phyloP scores from a whole-genome alignment of 2,797 vertebrate genomes.

The Buphagus erythrorhynchus region DNA sequence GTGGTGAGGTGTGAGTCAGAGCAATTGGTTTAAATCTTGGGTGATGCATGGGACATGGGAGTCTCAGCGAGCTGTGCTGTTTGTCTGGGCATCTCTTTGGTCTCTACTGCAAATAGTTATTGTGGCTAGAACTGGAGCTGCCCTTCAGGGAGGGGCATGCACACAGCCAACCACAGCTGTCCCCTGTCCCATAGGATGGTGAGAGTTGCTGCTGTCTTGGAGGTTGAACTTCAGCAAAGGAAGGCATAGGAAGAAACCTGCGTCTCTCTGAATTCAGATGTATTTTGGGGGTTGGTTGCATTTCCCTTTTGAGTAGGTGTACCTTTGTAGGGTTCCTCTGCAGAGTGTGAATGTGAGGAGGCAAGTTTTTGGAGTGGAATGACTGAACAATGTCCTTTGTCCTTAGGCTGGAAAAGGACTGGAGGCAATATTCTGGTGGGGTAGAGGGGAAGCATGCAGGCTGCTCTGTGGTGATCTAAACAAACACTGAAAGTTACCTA shows the following conservation, averaged over 20 bases:
- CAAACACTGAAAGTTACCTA: fast-evolving
- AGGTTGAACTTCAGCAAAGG: neutral
- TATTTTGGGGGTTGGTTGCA: neutral
- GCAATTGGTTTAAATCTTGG: neutral
- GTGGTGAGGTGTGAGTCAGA: neutral
- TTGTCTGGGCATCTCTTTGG: neutral
- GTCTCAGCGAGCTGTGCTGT: neutral
- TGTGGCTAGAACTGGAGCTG: neutral
- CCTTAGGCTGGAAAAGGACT: neutral
- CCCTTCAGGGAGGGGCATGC: neutral
- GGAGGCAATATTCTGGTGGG: neutral
- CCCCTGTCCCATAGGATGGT: fast-evolving
- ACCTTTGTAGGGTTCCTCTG: neutral
- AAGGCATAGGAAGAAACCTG: neutral
- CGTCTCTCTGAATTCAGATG: neutral
- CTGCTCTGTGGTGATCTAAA: neutral
- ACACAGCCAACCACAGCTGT: fast-evolving
- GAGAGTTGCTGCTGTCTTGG: neutral
- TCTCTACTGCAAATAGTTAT: fast-evolving
- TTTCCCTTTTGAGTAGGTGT: neutral
- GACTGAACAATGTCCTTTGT: neutral
- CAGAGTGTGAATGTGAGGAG: neutral
- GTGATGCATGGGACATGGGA: neutral
- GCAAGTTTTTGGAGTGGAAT: neutral
- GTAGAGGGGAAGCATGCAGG: fast-evolving